These are phyloP conservation scores for Acanthosepion esculentum DNA, from an alignment of 2,888 invertebrate species.

Conservation along the genomic window DNA sequence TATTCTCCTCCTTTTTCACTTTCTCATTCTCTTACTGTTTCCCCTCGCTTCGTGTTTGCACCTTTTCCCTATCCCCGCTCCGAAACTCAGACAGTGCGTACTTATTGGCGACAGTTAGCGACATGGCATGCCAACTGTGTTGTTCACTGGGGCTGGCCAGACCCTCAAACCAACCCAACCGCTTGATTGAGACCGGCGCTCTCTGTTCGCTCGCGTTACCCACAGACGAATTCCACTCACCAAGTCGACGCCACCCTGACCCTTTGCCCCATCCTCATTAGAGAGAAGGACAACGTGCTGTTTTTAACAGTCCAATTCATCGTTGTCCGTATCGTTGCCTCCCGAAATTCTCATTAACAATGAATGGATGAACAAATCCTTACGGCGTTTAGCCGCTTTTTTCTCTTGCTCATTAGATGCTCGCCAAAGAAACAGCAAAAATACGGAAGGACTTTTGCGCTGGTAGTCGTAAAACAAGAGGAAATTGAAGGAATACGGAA, in stretches of 20 bases:
- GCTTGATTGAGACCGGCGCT: conserved; percentile 6
- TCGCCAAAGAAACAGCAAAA: neutral
- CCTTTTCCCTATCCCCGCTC: too few relatives aligned
- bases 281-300: neutral
- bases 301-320: neutral
- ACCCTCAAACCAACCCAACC: conserved; percentile 21
- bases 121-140: neutral
- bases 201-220: neutral
- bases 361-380: conserved; percentile 33
- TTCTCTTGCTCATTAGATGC: neutral
- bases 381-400: neutral
- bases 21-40: neutral
- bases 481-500: neutral
- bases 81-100: neutral
- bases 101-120: neutral
- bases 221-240: neutral
- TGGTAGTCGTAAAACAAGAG: neutral
- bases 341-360: neutral
- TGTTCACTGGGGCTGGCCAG: neutral
- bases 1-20: neutral
- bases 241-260: neutral
- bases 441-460: neutral
- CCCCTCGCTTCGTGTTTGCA: neutral
- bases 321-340: neutral
- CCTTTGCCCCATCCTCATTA: neutral